Conservation (phyloP, 2,113 vertebrate genomes). For the Gallinago jamesoni region DNA sequence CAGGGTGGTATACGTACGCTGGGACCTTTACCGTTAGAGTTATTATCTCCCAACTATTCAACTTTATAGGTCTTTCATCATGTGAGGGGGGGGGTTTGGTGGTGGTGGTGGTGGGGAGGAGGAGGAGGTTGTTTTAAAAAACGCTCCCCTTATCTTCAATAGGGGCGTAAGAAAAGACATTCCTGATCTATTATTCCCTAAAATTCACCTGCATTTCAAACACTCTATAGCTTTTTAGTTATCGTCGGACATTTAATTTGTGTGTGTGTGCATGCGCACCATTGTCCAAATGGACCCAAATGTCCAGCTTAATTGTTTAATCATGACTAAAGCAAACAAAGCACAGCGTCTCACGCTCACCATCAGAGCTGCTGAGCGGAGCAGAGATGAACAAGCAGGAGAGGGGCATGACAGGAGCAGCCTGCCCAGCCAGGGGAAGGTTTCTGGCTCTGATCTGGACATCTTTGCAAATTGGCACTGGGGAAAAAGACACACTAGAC, state of each 20-base stretch:
- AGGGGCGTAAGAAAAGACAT: slow-evolving; percentile 37
- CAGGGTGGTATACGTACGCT: slow-evolving; percentile 75
- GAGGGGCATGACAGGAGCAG: not conserved
- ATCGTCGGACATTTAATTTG: not conserved
- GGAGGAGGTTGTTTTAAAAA: not conserved
- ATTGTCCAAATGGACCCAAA: not conserved
- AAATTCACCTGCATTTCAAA: slow-evolving; percentile 62
- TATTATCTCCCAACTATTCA: slow-evolving; percentile 80
- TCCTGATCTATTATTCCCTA: not conserved
- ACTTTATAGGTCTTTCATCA: slow-evolving; percentile 79
- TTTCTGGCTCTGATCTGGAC: not conserved
- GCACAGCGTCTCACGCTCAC: fast-evolving
- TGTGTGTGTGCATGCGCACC: not conserved
- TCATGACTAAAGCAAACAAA: slow-evolving; percentile 1
- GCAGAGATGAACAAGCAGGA: not conserved
- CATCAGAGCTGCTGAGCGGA: not conserved
- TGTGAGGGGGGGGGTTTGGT: not conserved
- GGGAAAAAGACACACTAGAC: not conserved
- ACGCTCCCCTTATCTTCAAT: not conserved
- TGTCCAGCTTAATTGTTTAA: not conserved
- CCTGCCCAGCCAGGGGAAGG: not conserved
- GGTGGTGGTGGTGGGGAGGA: not conserved
- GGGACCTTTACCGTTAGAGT: slow-evolving; percentile 71
- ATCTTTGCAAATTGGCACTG: not conserved
- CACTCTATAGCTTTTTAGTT: not conserved